phyloP scores from a whole-genome alignment of 2,113 vertebrate species.

The Ceratotherium simum region DNA sequence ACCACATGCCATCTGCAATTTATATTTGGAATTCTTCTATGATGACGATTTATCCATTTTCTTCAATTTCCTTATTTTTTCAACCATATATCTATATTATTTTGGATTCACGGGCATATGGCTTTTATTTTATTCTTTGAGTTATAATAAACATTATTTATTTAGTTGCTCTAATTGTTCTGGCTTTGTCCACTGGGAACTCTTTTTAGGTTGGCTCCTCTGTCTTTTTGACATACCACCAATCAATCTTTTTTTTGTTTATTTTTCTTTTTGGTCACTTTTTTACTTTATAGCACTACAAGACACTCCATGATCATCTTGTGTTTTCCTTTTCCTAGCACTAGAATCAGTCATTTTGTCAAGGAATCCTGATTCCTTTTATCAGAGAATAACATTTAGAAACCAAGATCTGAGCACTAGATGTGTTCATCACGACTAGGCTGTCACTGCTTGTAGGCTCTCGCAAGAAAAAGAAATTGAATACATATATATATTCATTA shows the following conservation, averaged over 20 bases:
- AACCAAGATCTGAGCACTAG: background rate
- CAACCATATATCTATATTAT: background rate
- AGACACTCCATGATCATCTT: background rate
- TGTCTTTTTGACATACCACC: background rate
- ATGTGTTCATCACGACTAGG: background rate
- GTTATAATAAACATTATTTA: background rate
- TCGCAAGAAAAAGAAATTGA: background rate
- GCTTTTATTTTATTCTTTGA: background rate
- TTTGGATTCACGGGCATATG: background rate
- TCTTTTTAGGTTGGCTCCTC: background rate
- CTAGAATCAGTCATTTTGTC: background rate
- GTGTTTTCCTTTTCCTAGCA: background rate
- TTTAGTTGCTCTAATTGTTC: background rate
- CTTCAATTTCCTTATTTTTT: background rate
- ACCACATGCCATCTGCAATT: background rate
- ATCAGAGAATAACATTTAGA: background rate
- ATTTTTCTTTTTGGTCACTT: background rate
- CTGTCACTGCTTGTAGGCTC: background rate
- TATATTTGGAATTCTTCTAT: background rate
- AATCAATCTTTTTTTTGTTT: background rate
- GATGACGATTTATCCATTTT: background rate
- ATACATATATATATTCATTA: background rate
- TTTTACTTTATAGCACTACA: background rate
- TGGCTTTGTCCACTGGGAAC: background rate
- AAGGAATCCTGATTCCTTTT: background rate